A percentile compares a stretch with the other conserved stretches of the same genome.
Conservation (phyloP, 2,888 invertebrate genomes). For the Acleris emargana region DNA sequence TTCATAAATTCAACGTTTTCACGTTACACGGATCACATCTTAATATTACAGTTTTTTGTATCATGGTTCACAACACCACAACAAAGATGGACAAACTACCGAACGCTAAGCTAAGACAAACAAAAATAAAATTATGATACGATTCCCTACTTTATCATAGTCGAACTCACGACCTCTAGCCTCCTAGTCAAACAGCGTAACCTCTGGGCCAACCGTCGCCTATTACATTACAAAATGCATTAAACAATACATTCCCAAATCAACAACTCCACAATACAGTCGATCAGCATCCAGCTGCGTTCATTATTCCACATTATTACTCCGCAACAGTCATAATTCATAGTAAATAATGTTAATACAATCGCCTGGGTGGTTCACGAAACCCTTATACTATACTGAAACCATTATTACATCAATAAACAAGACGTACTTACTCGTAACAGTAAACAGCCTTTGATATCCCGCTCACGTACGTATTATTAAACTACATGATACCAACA, state of each 20-base stretch:
- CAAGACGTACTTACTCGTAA: constrained; percentile 26
- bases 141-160: too few species aligned
- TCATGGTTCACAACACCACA: too few species aligned
- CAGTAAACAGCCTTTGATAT: constrained; percentile 34
- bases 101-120: too few species aligned
- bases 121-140: too few species aligned
- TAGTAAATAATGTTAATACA: constrained; percentile 42
- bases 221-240: background rate
- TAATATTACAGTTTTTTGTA: too few species aligned
- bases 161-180: too few species aligned
- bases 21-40: too few species aligned
- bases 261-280: constrained; percentile 36
- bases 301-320: constrained; percentile 36
- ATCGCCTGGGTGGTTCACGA: constrained; percentile 39
- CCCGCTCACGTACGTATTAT: constrained; percentile 35
- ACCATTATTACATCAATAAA: constrained; percentile 38
- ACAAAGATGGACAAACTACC: too few species aligned
- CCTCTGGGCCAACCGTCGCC: too few species aligned
- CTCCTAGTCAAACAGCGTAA: too few species aligned
- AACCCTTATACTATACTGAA: constrained; percentile 36
- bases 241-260: constrained; percentile 16
- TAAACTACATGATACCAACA: constrained; percentile 31
- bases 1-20: too few species aligned
- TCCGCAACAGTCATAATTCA: constrained; percentile 39
- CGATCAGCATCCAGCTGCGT: constrained; percentile 35